Evolutionary conservation across 1,140 invertebrate species (phyloP).

Genomic region (Pteromalus puparum): DNA sequence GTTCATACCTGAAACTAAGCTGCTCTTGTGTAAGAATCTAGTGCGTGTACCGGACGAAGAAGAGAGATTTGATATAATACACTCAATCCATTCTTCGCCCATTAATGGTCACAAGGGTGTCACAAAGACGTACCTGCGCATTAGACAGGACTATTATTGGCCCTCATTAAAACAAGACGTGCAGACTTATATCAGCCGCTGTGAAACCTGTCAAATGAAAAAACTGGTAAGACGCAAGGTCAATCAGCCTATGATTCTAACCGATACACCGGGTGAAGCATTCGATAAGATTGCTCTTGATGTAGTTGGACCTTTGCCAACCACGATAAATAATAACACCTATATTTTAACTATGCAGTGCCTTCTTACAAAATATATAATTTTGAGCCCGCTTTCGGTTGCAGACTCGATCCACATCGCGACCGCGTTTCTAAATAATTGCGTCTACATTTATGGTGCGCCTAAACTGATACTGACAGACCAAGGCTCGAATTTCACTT

Average conservation of each 20-base stretch:
- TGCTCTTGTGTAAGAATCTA: too few species aligned
- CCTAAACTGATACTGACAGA: slow-evolving; percentile 43
- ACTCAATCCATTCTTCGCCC: too few species aligned
- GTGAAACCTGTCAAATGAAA: background rate
- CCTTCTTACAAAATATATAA: background rate
- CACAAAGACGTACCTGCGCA: background rate
- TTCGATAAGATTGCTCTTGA: slow-evolving; percentile 45
- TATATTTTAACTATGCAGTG: slow-evolving; percentile 38
- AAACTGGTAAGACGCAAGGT: slow-evolving; percentile 31
- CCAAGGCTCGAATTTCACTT: slow-evolving; percentile 41
- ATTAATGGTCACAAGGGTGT: too few species aligned
- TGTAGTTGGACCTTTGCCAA: slow-evolving; percentile 32
- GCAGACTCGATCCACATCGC: background rate
- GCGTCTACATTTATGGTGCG: slow-evolving; percentile 23
- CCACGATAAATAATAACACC: background rate
- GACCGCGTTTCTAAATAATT: slow-evolving; percentile 20
- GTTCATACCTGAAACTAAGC: too few species aligned
- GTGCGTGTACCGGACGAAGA: too few species aligned
- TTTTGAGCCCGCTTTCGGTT: background rate
- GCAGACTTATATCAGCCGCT: background rate
- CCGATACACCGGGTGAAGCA: slow-evolving; percentile 16
- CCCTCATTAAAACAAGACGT: background rate
- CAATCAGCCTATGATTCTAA: slow-evolving; percentile 14
- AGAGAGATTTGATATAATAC: too few species aligned
- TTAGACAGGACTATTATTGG: slow-evolving; percentile 2